A percentile compares a stretch with the other conserved stretches of the same genome.
phyloP scores from a whole-genome alignment of 1,140 invertebrate genomes.

The Gonioctena quinquepunctata region DNA sequence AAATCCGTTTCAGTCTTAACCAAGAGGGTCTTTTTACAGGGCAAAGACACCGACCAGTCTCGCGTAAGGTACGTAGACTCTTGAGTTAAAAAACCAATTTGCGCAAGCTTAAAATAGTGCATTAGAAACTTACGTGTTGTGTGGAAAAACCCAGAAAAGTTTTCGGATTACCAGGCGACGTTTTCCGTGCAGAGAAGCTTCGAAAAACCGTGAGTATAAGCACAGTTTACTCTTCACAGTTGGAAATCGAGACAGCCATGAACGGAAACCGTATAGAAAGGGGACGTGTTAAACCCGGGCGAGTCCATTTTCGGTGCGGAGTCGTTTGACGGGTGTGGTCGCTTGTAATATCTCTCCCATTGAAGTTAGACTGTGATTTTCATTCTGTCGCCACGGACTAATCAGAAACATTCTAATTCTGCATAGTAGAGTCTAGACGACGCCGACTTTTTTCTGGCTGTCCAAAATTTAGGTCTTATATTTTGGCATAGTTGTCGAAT shows the following conservation, averaged over 20 bases:
- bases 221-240: conserved; percentile 22
- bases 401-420: conserved; percentile 26
- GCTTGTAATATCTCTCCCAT: conserved; percentile 11
- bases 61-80: conserved; percentile 34
- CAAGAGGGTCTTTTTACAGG: conserved; percentile 46
- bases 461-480: conserved; percentile 22
- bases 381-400: neutral
- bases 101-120: conserved; percentile 10
- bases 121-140: conserved; percentile 1
- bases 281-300: conserved; percentile 39
- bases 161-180: neutral
- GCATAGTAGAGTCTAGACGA: conserved; percentile 20
- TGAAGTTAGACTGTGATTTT: conserved; percentile 31
- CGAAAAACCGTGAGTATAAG: conserved; percentile 15
- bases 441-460: conserved; percentile 27
- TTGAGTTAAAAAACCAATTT: conserved; percentile 26
- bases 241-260: conserved; percentile 31
- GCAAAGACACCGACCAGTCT: conserved; percentile 41
- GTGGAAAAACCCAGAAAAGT: neutral
- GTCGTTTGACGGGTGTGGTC: conserved; percentile 38
- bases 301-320: conserved; percentile 39
- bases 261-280: conserved; percentile 23
- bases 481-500: conserved; percentile 23
- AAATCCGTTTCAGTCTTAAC: conserved; percentile 28
- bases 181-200: neutral